A percentile compares a stretch with the other conserved stretches of the same genome.
Conservation (phyloP, 2,888 invertebrate species). For the Metopia argyrocephala region DNA sequence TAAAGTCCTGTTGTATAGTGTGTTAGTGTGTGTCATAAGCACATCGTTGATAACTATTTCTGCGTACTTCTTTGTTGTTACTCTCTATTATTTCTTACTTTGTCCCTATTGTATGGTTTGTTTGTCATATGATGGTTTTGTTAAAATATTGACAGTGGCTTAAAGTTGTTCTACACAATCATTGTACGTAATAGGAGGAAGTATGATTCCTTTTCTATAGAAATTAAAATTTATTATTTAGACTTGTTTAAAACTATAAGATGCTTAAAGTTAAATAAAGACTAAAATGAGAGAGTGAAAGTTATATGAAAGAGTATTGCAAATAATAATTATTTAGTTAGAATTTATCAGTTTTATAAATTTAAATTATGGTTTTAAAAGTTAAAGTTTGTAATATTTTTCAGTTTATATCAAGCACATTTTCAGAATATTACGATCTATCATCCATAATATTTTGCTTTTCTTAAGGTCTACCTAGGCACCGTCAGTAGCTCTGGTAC, state of each 20-base stretch:
- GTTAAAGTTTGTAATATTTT: too few species aligned
- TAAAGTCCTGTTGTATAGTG: not conserved
- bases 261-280: conserved; percentile 11
- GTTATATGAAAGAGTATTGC: not conserved
- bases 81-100: not conserved
- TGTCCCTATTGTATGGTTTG: conserved; percentile 29
- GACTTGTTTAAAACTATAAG: conserved; percentile 26
- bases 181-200: too few species aligned
- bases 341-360: too few species aligned
- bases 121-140: conserved; percentile 37
- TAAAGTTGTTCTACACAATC: conserved; percentile 42
- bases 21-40: not conserved
- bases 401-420: too few species aligned
- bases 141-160: conserved; percentile 47
- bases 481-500: too few species aligned
- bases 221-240: conserved; percentile 32
- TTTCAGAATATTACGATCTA: too few species aligned
- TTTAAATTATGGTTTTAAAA: too few species aligned
- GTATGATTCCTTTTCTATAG: too few species aligned
- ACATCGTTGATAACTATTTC: conserved; percentile 15
- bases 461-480: too few species aligned
- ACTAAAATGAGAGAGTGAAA: not conserved
- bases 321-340: too few species aligned
- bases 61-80: not conserved
- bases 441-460: too few species aligned